Percentiles rank a stretch among this genome's conserved stretches.
These are phyloP conservation scores for Tyto alba DNA, from an alignment of 2,113 vertebrate genomes.

Conservation along the genomic window DNA sequence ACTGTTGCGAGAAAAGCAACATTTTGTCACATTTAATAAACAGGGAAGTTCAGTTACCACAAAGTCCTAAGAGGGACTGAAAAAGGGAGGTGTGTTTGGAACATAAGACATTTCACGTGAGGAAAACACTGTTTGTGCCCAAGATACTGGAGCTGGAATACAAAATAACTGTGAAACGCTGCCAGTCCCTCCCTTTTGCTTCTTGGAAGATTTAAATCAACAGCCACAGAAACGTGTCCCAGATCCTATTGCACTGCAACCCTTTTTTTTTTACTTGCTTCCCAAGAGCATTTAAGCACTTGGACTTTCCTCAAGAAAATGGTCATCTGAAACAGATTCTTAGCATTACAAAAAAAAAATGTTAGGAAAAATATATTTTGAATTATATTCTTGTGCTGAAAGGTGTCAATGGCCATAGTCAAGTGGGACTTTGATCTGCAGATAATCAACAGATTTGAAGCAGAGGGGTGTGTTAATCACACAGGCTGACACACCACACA, in stretches of 20 bases:
- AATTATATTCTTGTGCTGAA: not conserved
- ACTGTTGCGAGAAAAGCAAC: not conserved
- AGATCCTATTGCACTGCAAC: not conserved
- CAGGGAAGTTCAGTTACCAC: not conserved
- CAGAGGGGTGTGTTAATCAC: not conserved
- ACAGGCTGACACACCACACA: not conserved
- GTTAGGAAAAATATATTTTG: not conserved
- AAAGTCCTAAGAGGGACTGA: not conserved
- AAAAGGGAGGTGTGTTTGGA: not conserved
- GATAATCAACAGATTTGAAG: slow-evolving; percentile 3
- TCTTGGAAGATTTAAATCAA: not conserved
- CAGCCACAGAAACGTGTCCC: not conserved
- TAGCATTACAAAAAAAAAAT: not conserved
- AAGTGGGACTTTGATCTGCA: not conserved
- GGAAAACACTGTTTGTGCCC: not conserved
- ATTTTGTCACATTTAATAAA: not conserved
- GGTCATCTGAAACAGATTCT: not conserved
- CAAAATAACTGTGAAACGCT: not conserved
- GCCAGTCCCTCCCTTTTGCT: not conserved
- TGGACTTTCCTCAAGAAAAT: not conserved
- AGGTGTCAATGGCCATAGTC: slow-evolving; percentile 16
- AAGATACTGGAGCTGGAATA: not conserved
- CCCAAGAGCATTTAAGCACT: not conserved
- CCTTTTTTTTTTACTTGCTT: not conserved
- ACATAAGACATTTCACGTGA: not conserved